Conservation (phyloP, 2,888 invertebrate species). For the Notocelia uddmanniana region DNA sequence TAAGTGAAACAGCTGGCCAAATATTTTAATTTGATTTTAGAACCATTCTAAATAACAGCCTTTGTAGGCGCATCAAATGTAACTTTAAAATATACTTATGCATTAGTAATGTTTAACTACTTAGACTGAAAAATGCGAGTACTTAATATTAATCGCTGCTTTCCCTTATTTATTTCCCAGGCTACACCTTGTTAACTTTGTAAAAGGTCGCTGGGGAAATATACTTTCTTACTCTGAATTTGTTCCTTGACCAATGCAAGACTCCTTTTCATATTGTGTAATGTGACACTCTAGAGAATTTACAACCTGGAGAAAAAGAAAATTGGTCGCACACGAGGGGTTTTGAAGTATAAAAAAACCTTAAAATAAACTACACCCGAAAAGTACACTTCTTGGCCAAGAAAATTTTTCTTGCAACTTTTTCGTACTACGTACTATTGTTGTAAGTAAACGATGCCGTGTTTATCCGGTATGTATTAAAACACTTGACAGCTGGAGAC, state of each 20-base stretch:
- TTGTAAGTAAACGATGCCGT: no score
- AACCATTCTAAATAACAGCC: constrained; percentile 8
- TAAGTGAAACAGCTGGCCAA: neutral
- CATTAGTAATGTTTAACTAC: constrained; percentile 37
- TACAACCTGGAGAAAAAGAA: constrained; percentile 28
- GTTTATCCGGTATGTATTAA: no score
- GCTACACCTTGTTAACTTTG: constrained; percentile 82
- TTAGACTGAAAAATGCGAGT: constrained; percentile 59
- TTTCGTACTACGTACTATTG: neutral
- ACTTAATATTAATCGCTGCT: constrained; percentile 76
- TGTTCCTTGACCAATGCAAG: constrained; percentile 69
- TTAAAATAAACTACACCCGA: neutral
- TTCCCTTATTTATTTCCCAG: constrained; percentile 79
- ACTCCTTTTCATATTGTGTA: constrained; percentile 57
- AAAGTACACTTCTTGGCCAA: neutral
- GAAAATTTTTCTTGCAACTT: neutral
- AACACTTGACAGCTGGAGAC: no score
- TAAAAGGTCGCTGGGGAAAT: constrained; percentile 82
- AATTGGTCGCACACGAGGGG: constrained; percentile 2
- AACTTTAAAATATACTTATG: constrained; percentile 13
- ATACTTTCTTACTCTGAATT: constrained; percentile 75
- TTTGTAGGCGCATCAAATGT: constrained; percentile 21
- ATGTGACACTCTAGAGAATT: constrained; percentile 50
- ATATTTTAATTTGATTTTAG: neutral
- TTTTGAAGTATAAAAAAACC: no score